A percentile compares a stretch with the other conserved stretches of the same genome.
Conservation (phyloP, 1,140 invertebrate genomes). For the Colletes gigas region DNA sequence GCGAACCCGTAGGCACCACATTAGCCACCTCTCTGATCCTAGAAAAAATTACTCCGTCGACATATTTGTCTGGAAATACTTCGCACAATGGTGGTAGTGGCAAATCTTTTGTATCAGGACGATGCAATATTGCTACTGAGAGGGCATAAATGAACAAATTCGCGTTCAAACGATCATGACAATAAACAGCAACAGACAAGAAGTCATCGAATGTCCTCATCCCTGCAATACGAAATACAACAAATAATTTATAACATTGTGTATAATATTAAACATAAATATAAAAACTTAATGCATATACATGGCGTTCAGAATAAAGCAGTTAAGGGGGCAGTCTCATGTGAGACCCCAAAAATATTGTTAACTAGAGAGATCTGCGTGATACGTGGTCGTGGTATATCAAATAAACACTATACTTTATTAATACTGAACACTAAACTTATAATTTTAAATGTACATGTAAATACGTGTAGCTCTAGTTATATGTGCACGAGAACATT, state of each 20-base stretch:
- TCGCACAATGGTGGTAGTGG: constrained; percentile 87
- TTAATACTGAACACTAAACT: too few species aligned
- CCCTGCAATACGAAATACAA: constrained; percentile 74
- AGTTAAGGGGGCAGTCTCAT: too few species aligned
- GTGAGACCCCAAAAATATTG: too few species aligned
- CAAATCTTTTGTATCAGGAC: constrained; percentile 87
- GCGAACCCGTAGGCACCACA: constrained; percentile 83
- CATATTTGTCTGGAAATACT: constrained; percentile 89
- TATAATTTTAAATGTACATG: too few species aligned
- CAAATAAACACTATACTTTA: too few species aligned
- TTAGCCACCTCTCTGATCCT: constrained; percentile 86
- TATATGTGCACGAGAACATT: too few species aligned
- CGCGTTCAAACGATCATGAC: constrained; percentile 88
- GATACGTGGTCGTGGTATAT: too few species aligned
- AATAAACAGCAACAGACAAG: constrained; percentile 86
- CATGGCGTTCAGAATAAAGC: too few species aligned
- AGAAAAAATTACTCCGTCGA: constrained; percentile 87
- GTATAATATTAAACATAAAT: too few species aligned
- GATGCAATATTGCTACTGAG: constrained; percentile 88
- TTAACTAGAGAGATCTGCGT: too few species aligned
- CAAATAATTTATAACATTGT: background rate
- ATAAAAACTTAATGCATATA: too few species aligned
- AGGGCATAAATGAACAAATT: constrained; percentile 90
- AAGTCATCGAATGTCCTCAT: constrained; percentile 88
- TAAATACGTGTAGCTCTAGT: too few species aligned